Percentiles rank a stretch among this genome's conserved stretches.
These are phyloP conservation scores for Nyctereutes procyonoides DNA, from an alignment of 2,113 vertebrate species.

Conservation along the genomic window DNA sequence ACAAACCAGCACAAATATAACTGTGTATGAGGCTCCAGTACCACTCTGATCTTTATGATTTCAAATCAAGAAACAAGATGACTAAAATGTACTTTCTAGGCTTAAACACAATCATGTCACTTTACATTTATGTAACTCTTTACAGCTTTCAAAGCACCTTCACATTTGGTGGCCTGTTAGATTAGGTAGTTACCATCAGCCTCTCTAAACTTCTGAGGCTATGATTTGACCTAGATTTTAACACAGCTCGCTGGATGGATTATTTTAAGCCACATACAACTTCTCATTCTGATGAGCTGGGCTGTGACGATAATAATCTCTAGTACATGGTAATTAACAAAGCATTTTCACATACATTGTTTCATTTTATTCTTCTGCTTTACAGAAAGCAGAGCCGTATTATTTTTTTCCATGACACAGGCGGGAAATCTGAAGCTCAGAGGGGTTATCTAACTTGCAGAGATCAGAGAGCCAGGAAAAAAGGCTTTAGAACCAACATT, in stretches of 20 bases:
- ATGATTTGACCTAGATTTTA: constrained; percentile 76
- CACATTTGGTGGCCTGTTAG: constrained; percentile 17
- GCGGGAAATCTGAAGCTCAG: constrained; percentile 45
- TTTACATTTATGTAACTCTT: constrained; percentile 28
- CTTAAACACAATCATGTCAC: not conserved
- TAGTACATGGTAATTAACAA: constrained; percentile 43
- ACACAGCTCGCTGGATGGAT: constrained; percentile 69
- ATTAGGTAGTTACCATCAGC: constrained; percentile 33
- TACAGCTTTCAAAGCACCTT: constrained; percentile 47
- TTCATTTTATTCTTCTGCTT: constrained; percentile 45
- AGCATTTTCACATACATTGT: constrained; percentile 19
- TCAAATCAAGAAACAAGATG: not conserved
- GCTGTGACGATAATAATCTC: constrained; percentile 53
- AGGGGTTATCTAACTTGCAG: not conserved
- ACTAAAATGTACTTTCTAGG: not conserved
- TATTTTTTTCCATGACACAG: constrained; percentile 19
- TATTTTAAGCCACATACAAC: constrained; percentile 74
- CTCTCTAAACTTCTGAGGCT: constrained; percentile 64
- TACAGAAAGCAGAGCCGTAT: not conserved
- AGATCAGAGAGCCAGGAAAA: constrained; percentile 9
- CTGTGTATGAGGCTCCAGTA: not conserved
- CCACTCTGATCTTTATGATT: not conserved
- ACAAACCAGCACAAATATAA: not conserved
- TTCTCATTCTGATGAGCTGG: constrained; percentile 68
- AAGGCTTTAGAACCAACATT: constrained; percentile 8